Evolutionary conservation across 2,113 vertebrate species (phyloP), one percentile per base, ranked within the genome.

Genomic region (Corythoichthys haematopterus): DNA sequence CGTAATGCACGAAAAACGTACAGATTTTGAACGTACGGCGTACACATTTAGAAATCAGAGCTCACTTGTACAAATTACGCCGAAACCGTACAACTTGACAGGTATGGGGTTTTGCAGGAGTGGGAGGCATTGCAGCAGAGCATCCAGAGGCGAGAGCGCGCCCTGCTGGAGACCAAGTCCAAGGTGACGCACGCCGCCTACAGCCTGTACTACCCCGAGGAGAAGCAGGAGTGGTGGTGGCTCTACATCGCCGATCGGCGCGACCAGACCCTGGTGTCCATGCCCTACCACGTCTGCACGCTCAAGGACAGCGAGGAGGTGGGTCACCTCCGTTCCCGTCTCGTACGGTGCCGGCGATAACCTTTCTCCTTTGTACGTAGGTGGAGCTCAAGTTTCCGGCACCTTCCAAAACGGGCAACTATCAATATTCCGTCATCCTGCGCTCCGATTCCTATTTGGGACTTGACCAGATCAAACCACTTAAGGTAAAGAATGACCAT

Each of bases 141-240:
- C 85, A 99, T 99, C 90, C 97, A 98, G 84, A 89, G 96, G 71
- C 94, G 97, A 75, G 96, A 98, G 73, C 84, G 95, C 56, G 97
- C 97, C 12, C 92, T 99, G 57, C 85, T 99, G 72, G 97, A 98
- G 92, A 98, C 97, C 4, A 98, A 98, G 90, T 98, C 97, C 20
- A 98, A 98, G 90, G 92, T 98, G 85, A 99, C 97, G 0, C 97
- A 99, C 81, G 92, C 97, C 0, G 94, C 94, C 80, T 98, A 98
- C 85, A 97, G 94, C 88, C 92, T 98, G 61, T 98, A 94, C 87
- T 98, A 95, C 81, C 95, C 97, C 6, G 96, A 99, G 92, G 97
- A 99, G 91, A 99, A 99, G 80, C 97, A 99, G 77, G 97, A 99
- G 81, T 98, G 97, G 97, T 99, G 97, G 97, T 99, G 97, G 97